Evolutionary conservation across 1,140 invertebrate genomes (phyloP).

Genomic region (Drosophila persimilis): DNA sequence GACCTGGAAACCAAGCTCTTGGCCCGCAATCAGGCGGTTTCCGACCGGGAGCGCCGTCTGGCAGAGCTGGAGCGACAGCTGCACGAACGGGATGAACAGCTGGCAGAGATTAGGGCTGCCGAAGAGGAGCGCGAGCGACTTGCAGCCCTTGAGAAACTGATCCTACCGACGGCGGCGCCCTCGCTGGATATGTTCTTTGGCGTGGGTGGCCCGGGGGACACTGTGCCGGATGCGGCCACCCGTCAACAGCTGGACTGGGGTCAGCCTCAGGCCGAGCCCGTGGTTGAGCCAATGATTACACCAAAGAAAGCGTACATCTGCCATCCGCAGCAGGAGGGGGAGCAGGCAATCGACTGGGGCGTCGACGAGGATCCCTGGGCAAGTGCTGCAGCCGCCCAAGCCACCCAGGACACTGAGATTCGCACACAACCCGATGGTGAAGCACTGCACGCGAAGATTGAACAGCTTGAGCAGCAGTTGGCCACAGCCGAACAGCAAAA

Average conservation of each 20-base stretch:
- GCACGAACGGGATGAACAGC: constrained; percentile 29
- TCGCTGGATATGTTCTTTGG: constrained; percentile 77
- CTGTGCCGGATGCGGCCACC: constrained; percentile 17
- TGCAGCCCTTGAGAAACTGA: constrained; percentile 48
- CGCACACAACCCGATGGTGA: constrained; percentile 7
- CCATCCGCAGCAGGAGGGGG: constrained; percentile 54
- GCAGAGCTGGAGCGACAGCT: constrained; percentile 32
- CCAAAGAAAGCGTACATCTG: constrained; percentile 85
- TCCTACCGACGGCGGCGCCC: constrained; percentile 35
- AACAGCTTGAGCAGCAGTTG: constrained; percentile 84
- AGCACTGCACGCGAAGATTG: constrained; percentile 83
- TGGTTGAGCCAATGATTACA: constrained; percentile 83
- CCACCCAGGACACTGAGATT: too few relatives aligned
- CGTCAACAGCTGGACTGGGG: constrained; percentile 31
- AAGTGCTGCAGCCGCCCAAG: constrained; percentile 17
- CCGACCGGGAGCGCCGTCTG: constrained; percentile 51
- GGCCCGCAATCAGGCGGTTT: constrained; percentile 37
- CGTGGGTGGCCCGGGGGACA: constrained; percentile 7
- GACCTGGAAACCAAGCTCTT: constrained; percentile 66
- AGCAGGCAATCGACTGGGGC: constrained; percentile 84
- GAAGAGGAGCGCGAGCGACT: constrained; percentile 53
- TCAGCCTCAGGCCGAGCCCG: constrained; percentile 58
- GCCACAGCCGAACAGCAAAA: constrained; percentile 85
- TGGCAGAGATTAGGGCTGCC: constrained; percentile 22
- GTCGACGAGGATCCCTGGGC: constrained; percentile 83